Evolutionary conservation across 2,797 vertebrate genomes (phyloP).

Genomic region (Eidolon dupreanum): DNA sequence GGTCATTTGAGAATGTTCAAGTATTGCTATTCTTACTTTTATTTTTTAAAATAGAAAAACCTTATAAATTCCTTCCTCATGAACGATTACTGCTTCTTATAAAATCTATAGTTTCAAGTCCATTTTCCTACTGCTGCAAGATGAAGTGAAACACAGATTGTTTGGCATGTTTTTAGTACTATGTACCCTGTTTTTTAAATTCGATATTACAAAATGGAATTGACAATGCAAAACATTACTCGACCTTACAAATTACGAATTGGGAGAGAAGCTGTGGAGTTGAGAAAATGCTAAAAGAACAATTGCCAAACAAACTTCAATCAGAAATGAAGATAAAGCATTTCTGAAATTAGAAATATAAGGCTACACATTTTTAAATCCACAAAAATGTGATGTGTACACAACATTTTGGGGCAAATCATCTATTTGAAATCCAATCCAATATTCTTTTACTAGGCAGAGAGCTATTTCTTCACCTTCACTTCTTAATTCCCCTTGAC

Average conservation of each 20-base stretch:
- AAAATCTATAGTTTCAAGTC: conserved; percentile 8
- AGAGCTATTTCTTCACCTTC: not conserved
- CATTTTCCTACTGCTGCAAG: not conserved
- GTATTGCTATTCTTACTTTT: not conserved
- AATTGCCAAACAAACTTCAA: not conserved
- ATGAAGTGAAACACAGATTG: not conserved
- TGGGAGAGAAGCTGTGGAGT: not conserved
- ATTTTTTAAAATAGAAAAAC: not conserved
- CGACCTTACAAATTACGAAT: not conserved
- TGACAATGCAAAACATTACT: not conserved
- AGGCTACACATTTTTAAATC: not conserved
- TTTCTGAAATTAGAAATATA: not conserved
- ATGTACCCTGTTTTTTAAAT: not conserved
- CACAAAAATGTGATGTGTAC: not conserved
- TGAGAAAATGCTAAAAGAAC: conserved; percentile 26
- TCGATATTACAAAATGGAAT: not conserved
- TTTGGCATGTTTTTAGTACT: not conserved
- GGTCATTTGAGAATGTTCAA: not conserved
- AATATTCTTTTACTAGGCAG: not conserved
- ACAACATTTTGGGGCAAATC: not conserved
- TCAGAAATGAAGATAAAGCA: conserved; percentile 16
- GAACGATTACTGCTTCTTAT: not conserved
- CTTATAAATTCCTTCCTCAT: not conserved
- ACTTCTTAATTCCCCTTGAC: not conserved
- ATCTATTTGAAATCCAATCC: not conserved